A percentile compares a stretch with the other conserved stretches of the same genome.
Conservation (phyloP, 2,797 vertebrate species). For the Chelmon rostratus region DNA sequence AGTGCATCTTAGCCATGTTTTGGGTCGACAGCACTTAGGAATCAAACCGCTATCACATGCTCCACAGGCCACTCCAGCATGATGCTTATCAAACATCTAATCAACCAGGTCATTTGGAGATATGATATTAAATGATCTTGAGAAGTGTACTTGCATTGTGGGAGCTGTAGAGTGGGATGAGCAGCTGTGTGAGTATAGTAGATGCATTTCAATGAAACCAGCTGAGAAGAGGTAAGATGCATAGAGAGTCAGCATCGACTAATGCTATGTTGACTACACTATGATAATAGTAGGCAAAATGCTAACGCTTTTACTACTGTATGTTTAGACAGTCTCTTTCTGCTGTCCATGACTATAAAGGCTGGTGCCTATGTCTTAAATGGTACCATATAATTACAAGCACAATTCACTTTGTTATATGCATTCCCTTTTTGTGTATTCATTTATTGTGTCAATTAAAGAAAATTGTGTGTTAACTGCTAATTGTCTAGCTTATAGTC, state of each 20-base stretch:
- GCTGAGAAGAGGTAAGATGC: background rate
- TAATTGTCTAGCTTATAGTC: too few relatives aligned
- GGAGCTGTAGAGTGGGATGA: constrained; percentile 33
- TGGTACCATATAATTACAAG: background rate
- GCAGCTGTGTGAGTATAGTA: constrained; percentile 9
- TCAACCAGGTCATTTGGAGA: constrained; percentile 72
- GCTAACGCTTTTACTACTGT: too few relatives aligned
- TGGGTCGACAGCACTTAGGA: constrained; percentile 39
- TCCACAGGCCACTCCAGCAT: constrained; percentile 51
- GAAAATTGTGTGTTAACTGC: too few relatives aligned
- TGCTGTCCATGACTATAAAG: background rate
- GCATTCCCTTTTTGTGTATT: background rate
- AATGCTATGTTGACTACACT: background rate
- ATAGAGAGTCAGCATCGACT: background rate
- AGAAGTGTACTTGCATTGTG: constrained; percentile 54
- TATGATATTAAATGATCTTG: constrained; percentile 70
- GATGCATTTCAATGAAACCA: constrained; percentile 14
- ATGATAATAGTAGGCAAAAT: too few relatives aligned
- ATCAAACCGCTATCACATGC: constrained; percentile 46
- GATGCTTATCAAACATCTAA: constrained; percentile 79
- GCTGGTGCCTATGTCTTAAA: too few relatives aligned
- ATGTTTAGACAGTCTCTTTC: background rate
- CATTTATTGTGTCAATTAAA: background rate
- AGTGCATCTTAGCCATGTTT: constrained; percentile 38
- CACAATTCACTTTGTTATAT: too few relatives aligned